Conservation (phyloP, 1,140 invertebrate genomes). For the Scaptomyza pallida region DNA sequence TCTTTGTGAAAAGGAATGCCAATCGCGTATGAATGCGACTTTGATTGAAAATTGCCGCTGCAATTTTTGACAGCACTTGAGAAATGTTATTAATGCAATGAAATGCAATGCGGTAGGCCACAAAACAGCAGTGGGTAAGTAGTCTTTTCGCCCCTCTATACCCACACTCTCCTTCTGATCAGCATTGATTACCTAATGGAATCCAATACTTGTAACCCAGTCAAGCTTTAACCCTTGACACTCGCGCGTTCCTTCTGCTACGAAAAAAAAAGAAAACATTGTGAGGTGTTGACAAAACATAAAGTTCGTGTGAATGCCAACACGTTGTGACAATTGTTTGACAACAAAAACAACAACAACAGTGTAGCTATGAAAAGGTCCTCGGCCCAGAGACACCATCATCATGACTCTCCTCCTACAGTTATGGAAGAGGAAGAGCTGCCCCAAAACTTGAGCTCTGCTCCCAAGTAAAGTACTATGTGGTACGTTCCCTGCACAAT, state of each 20-base stretch:
- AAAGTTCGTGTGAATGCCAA: conserved; percentile 83
- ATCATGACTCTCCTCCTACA: conserved; percentile 53
- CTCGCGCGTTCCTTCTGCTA: neutral
- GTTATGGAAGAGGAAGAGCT: neutral
- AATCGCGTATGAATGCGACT: conserved; percentile 21
- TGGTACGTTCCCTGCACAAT: conserved; percentile 29
- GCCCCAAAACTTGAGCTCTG: conserved; percentile 5
- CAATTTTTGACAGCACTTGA: conserved; percentile 66
- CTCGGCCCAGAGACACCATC: conserved; percentile 38
- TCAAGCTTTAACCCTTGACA: conserved; percentile 42
- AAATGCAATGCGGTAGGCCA: conserved; percentile 69
- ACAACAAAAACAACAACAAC: conserved; percentile 58
- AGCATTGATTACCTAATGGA: conserved; percentile 10
- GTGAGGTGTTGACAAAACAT: conserved; percentile 79
- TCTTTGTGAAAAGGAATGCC: conserved; percentile 42
- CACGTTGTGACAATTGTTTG: conserved; percentile 82
- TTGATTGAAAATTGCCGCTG: conserved; percentile 62
- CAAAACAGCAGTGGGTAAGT: neutral
- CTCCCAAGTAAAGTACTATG: too few relatives aligned
- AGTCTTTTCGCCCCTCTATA: neutral
- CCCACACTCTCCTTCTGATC: neutral
- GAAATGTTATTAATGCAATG: conserved; percentile 55
- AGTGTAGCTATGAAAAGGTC: conserved; percentile 65
- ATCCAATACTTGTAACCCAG: conserved; percentile 4
- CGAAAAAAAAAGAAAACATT: conserved; percentile 6